Conservation (phyloP, 2,888 invertebrate genomes). For the Tridacna gigas region DNA sequence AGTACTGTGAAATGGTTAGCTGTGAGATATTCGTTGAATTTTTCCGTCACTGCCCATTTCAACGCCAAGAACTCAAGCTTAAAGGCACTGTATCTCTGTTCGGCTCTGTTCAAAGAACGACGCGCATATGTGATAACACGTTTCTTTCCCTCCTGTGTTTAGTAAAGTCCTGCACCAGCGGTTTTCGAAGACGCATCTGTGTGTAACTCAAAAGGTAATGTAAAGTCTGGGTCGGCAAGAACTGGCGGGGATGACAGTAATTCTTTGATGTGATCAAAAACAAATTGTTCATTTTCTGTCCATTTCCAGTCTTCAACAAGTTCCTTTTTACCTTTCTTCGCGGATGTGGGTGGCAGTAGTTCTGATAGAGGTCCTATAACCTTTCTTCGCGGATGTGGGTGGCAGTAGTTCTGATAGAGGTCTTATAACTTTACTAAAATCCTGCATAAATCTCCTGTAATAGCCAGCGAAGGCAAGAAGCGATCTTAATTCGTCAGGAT, state of each 20-base stretch:
- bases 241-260: too few relatives aligned
- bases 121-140: neutral
- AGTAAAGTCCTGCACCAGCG: conserved; percentile 6
- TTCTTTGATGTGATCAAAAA: too few relatives aligned
- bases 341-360: too few relatives aligned
- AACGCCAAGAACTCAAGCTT: neutral
- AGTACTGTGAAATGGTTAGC: neutral
- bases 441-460: neutral
- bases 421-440: neutral
- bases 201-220: neutral
- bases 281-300: neutral
- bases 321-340: neutral
- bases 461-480: neutral
- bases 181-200: neutral
- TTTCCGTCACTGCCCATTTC: neutral
- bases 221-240: neutral
- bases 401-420: neutral
- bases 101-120: neutral
- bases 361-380: too few relatives aligned
- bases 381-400: neutral
- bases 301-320: neutral
- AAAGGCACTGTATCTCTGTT: neutral
- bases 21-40: neutral
- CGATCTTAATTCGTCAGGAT: neutral
- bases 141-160: neutral